A percentile compares a stretch with the other conserved stretches of the same genome.
Conservation (phyloP, 1,140 invertebrate genomes). For the Pseudomyrmex pallidus region DNA sequence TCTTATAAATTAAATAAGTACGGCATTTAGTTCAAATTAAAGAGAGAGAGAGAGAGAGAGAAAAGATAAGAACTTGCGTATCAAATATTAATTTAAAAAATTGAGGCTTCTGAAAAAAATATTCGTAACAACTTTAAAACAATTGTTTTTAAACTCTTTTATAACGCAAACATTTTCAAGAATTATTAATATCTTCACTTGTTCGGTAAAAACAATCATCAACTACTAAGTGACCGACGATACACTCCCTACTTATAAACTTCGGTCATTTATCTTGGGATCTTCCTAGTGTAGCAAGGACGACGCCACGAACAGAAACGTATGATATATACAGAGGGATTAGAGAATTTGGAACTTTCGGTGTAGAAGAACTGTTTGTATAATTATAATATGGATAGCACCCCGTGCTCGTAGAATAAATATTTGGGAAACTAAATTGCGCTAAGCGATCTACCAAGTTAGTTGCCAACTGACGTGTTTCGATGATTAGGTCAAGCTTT, state of each 20-base stretch:
- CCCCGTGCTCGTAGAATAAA: neutral
- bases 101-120: neutral
- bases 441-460: slow-evolving; percentile 4
- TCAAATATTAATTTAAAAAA: neutral
- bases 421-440: slow-evolving; percentile 8
- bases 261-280: neutral
- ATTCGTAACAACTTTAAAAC: neutral
- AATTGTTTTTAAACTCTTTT: too few relatives aligned
- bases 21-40: neutral
- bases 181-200: neutral
- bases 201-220: neutral
- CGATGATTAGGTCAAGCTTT: neutral
- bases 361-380: neutral
- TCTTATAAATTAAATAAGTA: neutral
- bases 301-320: neutral
- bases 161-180: neutral
- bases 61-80: neutral
- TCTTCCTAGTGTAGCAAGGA: neutral
- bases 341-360: neutral
- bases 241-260: neutral
- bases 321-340: neutral
- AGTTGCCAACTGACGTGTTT: neutral
- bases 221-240: neutral
- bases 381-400: neutral
- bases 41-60: neutral